These are phyloP conservation scores for Carcinoscorpius rotundicauda DNA, from an alignment of 1,140 invertebrate species.

Conservation along the genomic window DNA sequence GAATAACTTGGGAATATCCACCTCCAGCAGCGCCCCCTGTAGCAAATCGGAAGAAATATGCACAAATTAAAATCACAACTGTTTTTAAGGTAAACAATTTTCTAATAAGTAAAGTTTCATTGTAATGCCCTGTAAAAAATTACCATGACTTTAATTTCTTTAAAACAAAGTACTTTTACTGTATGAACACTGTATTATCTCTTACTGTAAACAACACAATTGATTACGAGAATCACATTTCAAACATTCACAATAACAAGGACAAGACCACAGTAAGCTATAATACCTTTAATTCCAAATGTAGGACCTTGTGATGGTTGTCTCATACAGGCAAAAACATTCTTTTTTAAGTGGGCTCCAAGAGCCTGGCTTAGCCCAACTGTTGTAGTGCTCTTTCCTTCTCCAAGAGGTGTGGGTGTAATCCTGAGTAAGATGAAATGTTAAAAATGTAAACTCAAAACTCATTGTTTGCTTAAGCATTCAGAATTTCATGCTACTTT, in stretches of 20 bases:
- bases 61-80: background rate
- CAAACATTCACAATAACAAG: too few relatives aligned
- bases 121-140: constrained; percentile 6
- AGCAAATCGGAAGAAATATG: constrained; percentile 6
- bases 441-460: background rate
- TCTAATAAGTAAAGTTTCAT: background rate
- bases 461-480: background rate
- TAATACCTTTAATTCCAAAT: constrained; percentile 83
- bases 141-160: constrained; percentile 2
- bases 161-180: constrained; percentile 9
- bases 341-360: constrained; percentile 64
- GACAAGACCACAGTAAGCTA: too few relatives aligned
- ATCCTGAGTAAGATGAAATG: constrained; percentile 46
- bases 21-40: constrained; percentile 83
- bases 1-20: constrained; percentile 89
- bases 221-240: too few relatives aligned
- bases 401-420: constrained; percentile 91
- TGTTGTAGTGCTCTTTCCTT: constrained; percentile 67
- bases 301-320: constrained; percentile 98
- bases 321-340: constrained; percentile 88
- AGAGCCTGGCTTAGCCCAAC: constrained; percentile 89
- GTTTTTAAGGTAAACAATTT: constrained; percentile 4
- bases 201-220: too few relatives aligned
- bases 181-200: too few relatives aligned
- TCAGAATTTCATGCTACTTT: too few relatives aligned